These are phyloP conservation scores for Blastomussa wellsi DNA, from an alignment of 92 coral and sea anemone genomes.

Conservation along the genomic window DNA sequence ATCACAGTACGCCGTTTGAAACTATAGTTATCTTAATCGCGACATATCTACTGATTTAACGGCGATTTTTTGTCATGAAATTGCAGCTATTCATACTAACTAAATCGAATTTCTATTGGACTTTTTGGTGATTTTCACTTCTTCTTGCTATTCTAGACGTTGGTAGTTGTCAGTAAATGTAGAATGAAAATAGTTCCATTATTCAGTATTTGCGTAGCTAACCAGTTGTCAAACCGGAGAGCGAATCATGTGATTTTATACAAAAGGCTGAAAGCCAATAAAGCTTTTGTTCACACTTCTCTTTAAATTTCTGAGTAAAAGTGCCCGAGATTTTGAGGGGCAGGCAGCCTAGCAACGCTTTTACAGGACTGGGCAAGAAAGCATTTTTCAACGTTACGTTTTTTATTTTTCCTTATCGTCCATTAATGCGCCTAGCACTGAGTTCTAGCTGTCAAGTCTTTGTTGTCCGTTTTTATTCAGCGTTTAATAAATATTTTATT, in stretches of 20 bases:
- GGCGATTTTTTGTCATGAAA: too few relatives aligned
- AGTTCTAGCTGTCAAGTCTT: not conserved
- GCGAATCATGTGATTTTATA: not conserved
- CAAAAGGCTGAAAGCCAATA: too few relatives aligned
- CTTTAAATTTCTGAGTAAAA: not conserved
- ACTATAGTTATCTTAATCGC: too few relatives aligned
- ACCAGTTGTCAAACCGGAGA: not conserved
- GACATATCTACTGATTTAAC: too few relatives aligned
- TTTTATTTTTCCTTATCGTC: not conserved
- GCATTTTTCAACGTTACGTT: not conserved
- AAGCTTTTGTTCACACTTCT: not conserved
- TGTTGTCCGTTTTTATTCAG: slow-evolving; percentile 3
- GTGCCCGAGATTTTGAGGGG: too few relatives aligned
- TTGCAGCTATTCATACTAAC: too few relatives aligned
- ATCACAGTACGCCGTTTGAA: too few relatives aligned
- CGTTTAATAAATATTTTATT: slow-evolving; percentile 3
- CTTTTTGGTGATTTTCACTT: too few relatives aligned
- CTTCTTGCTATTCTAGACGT: too few relatives aligned
- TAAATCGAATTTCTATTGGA: too few relatives aligned
- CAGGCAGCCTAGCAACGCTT: not conserved
- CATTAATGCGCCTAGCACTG: not conserved
- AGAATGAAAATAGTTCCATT: not conserved
- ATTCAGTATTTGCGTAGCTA: not conserved
- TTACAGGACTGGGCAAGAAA: not conserved
- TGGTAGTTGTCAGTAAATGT: too few relatives aligned